phyloP scores from a whole-genome alignment of 1,140 invertebrate species.

The Tenebrio molitor region DNA sequence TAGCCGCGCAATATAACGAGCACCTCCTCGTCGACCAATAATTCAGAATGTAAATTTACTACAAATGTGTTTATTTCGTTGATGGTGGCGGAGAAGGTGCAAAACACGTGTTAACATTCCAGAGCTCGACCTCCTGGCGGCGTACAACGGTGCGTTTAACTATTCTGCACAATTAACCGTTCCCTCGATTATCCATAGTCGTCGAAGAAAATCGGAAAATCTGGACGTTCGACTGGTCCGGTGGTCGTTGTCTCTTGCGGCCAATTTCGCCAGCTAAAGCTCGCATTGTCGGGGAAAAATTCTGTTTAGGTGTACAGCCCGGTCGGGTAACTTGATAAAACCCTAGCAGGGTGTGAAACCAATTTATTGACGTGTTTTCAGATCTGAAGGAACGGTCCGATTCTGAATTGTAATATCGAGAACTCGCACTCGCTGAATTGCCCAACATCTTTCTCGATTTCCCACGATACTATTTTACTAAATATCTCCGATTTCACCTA shows the following conservation, averaged over 20 bases:
- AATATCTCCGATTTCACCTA: slow-evolving; percentile 41
- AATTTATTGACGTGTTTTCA: slow-evolving; percentile 49
- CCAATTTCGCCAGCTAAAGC: neutral
- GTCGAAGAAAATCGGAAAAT: too few species aligned
- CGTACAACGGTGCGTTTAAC: neutral
- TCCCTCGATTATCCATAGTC: too few species aligned
- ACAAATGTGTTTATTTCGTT: slow-evolving; percentile 5
- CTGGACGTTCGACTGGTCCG: too few species aligned
- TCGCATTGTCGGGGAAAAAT: slow-evolving; percentile 3
- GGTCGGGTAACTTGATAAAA: slow-evolving; percentile 31
- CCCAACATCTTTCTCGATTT: slow-evolving; percentile 26
- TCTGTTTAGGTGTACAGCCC: slow-evolving; percentile 26
- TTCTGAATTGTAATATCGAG: slow-evolving; percentile 44
- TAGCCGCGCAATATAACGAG: too few species aligned
- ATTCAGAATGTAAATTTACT: slow-evolving; percentile 10
- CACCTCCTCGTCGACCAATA: neutral
- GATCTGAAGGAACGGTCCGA: slow-evolving; percentile 34
- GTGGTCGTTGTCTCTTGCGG: too few species aligned
- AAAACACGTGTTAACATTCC: too few species aligned
- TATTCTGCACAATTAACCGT: too few species aligned
- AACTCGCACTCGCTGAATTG: slow-evolving; percentile 36
- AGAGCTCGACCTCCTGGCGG: neutral
- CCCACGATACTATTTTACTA: slow-evolving; percentile 44
- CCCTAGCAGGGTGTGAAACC: slow-evolving; percentile 42
- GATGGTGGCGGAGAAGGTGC: too few species aligned